Evolutionary conservation across 2,113 vertebrate genomes (phyloP), one percentile per base, ranked within the genome.

Genomic region (Indri indri): DNA sequence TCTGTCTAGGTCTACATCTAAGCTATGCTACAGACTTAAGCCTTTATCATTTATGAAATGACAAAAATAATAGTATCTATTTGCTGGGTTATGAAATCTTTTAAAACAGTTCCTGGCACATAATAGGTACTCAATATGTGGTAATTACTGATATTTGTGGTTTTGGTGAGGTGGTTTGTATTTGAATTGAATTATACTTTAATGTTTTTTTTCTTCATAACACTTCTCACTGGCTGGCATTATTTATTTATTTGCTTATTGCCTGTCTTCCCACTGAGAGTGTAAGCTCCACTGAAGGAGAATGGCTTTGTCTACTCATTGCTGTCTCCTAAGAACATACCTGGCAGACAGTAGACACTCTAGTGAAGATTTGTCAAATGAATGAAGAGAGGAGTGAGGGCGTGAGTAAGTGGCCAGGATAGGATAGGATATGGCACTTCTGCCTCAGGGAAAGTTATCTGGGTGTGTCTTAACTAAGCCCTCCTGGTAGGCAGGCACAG

Each of bases 171-270:
- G 25, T 84, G 23, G 32, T 95, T 95, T 59, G 71, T 80, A 40
- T 92, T 95, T 91, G 88, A 83, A 68, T 59, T 76, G 63, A 96
- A 70, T 88, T 37, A 30, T 79, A 40, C 3, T 32, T 66, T 68
- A 30, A 54, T 8, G 17, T 79, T 76, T 83, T 76, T n/a, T 95
- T 90, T 45, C 30, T 40, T 84, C 5, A 18, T 90, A 61, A 16
- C 22, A 73, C 45, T 73, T 86, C 50, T 68, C 47, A 59, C 5
- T 71, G 23, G 25, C 30, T 76, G 45, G 13, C 23, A 10, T 42
- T 91, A 6, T 63, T n/a, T 87, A 1, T 83, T 50, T 87, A 5
- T 83, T 65, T 81, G 10, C 74, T 66, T 73, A 34, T 54, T 91
- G 16, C 54, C 34, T 85, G 6, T 80, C 85, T 95, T 92, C 59